phyloP scores from a whole-genome alignment of 2,797 vertebrate species.

The Labroides dimidiatus region DNA sequence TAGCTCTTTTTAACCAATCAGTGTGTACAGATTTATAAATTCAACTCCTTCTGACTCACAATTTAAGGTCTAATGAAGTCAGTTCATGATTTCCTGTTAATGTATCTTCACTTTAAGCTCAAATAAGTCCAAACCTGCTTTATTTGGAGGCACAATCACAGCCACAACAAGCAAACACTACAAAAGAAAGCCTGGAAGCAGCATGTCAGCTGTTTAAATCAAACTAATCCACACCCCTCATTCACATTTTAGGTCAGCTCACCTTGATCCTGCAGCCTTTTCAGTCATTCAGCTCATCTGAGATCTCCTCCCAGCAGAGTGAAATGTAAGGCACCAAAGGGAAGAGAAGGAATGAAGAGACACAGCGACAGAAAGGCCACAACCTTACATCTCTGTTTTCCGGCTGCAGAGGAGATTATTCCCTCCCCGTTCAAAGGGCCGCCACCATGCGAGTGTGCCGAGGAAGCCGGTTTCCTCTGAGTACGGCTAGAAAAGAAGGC shows the following conservation, averaged over 20 bases:
- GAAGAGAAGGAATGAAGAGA: background rate
- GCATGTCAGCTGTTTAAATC: slow-evolving; percentile 31
- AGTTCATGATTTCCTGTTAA: too few species aligned
- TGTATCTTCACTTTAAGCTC: background rate
- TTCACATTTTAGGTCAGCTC: slow-evolving; percentile 45
- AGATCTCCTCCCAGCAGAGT: slow-evolving; percentile 52
- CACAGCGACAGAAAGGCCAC: slow-evolving; percentile 36
- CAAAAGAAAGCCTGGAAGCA: slow-evolving; percentile 11
- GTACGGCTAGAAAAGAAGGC: slow-evolving; percentile 48
- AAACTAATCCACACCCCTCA: background rate
- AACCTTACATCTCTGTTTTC: slow-evolving; percentile 65
- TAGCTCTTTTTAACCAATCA: too few species aligned
- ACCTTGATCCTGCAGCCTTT: slow-evolving; percentile 63
- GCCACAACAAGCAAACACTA: slow-evolving; percentile 12
- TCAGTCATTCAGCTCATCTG: slow-evolving; percentile 73
- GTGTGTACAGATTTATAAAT: too few species aligned
- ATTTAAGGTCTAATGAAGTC: too few species aligned
- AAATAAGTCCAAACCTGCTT: background rate
- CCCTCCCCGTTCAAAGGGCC: slow-evolving; percentile 36
- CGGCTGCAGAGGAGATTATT: slow-evolving; percentile 43
- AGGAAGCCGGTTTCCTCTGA: slow-evolving; percentile 72
- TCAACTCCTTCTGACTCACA: too few species aligned
- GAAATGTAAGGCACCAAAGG: slow-evolving; percentile 54
- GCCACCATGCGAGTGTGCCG: slow-evolving; percentile 43
- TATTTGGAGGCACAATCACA: background rate